Evolutionary conservation across 2,113 vertebrate species (phyloP).

Genomic region (Beaufortia kweichowensis): DNA sequence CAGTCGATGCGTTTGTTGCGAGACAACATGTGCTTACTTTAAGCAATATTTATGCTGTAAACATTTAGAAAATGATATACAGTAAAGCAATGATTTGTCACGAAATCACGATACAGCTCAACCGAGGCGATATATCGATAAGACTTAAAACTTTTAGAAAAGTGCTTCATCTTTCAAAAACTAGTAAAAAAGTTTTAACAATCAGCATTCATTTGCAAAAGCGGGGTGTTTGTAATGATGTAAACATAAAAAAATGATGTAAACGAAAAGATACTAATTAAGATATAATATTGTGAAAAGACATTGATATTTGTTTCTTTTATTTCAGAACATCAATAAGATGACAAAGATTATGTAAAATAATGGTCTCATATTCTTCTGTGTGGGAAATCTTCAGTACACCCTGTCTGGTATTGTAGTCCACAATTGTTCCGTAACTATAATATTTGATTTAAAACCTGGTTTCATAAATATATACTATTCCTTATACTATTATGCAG

Average conservation of each 20-base stretch:
- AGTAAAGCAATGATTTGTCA: slow-evolving; percentile 58
- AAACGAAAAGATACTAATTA: not conserved
- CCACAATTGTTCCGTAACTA: not conserved
- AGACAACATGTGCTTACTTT: slow-evolving; percentile 68
- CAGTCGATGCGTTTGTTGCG: slow-evolving; percentile 58
- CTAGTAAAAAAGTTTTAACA: slow-evolving; percentile 64
- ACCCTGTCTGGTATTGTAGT: not conserved
- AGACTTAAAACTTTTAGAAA: slow-evolving; percentile 68
- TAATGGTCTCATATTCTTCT: not conserved
- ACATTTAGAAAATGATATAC: slow-evolving; percentile 70
- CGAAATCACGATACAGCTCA: slow-evolving; percentile 57
- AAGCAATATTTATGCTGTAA: slow-evolving; percentile 72
- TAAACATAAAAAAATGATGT: slow-evolving; percentile 31
- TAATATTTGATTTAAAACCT: not conserved
- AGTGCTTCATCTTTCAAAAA: slow-evolving; percentile 69
- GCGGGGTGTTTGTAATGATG: slow-evolving; percentile 28
- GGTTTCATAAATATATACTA: slow-evolving; percentile 11
- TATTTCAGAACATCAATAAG: not conserved
- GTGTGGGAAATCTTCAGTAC: not conserved
- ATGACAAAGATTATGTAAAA: not conserved
- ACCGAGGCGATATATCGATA: slow-evolving; percentile 64
- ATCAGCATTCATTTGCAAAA: slow-evolving; percentile 63
- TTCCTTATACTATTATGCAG: slow-evolving; percentile 16
- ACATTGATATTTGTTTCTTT: not conserved
- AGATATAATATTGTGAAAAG: slow-evolving; percentile 1